These are phyloP conservation scores for Acleris cristana DNA, from an alignment of 2,888 invertebrate species.

Conservation along the genomic window DNA sequence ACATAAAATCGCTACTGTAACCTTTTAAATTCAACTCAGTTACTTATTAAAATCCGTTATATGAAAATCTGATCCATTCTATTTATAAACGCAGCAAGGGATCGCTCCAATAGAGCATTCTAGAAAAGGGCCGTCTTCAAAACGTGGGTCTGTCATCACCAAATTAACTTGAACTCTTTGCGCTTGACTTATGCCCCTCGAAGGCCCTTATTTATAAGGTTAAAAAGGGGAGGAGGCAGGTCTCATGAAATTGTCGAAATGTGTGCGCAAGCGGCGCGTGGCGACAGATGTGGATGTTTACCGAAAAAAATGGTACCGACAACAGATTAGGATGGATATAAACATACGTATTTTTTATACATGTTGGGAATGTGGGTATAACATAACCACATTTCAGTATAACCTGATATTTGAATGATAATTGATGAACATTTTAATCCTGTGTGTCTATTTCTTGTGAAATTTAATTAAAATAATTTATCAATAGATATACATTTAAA, in stretches of 20 bases:
- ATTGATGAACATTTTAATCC: too few relatives aligned
- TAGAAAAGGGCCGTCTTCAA: constrained; percentile 57
- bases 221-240: constrained; percentile 45
- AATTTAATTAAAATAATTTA: too few relatives aligned
- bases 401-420: not conserved
- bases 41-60: constrained; percentile 27
- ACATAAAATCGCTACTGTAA: too few relatives aligned
- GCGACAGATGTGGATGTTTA: constrained; percentile 79
- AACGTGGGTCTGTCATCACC: constrained; percentile 44
- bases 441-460: too few relatives aligned
- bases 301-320: constrained; percentile 69
- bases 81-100: constrained; percentile 70
- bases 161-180: constrained; percentile 24
- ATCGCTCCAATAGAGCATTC: constrained; percentile 71
- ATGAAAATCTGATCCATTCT: constrained; percentile 39
- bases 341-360: constrained; percentile 20
- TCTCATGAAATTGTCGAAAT: constrained; percentile 54
- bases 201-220: constrained; percentile 27
- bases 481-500: too few relatives aligned
- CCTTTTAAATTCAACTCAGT: constrained; percentile 24
- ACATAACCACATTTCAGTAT: not conserved
- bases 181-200: constrained; percentile 36
- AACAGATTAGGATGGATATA: constrained; percentile 43
- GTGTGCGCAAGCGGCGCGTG: constrained; percentile 66
- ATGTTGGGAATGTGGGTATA: not conserved